phyloP scores from a whole-genome alignment of 2,113 vertebrate genomes.

The Paratilapia polleni region DNA sequence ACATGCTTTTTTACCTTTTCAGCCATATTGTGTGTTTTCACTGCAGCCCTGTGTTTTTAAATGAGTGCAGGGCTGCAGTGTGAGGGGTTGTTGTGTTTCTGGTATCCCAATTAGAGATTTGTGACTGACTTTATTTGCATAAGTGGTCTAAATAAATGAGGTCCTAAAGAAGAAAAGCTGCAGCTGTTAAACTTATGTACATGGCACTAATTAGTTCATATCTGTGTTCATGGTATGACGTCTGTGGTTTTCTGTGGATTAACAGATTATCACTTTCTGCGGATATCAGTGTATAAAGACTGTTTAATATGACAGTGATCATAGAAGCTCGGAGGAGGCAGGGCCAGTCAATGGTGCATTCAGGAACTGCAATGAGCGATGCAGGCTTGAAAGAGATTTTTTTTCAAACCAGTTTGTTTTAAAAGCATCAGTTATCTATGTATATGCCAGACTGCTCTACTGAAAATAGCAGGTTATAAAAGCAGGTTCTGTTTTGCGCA shows the following conservation, averaged over 20 bases:
- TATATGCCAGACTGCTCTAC: not conserved
- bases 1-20: slow-evolving; percentile 7
- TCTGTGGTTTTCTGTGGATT: not conserved
- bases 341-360: slow-evolving; percentile 26
- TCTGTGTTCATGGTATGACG: not conserved
- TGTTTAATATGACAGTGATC: not conserved
- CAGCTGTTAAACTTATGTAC: not conserved
- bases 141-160: slow-evolving; percentile 30
- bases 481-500: slow-evolving; percentile 33
- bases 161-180: slow-evolving; percentile 20
- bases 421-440: slow-evolving; percentile 60
- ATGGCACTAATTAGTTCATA: slow-evolving; percentile 24
- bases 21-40: slow-evolving; percentile 1
- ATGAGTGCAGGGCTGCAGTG: slow-evolving; percentile 1
- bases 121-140: slow-evolving; percentile 39
- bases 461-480: slow-evolving; percentile 37
- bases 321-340: not conserved
- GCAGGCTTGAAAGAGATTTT: slow-evolving; percentile 39
- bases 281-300: not conserved
- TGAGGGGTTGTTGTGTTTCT: slow-evolving; percentile 20
- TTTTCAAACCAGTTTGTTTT: slow-evolving; percentile 32
- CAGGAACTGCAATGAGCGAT: not conserved
- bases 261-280: not conserved
- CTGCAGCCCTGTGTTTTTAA: not conserved
- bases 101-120: slow-evolving; percentile 46